Conservation (phyloP, 2,888 invertebrate species). For the Acanthosepion pharaonis region DNA sequence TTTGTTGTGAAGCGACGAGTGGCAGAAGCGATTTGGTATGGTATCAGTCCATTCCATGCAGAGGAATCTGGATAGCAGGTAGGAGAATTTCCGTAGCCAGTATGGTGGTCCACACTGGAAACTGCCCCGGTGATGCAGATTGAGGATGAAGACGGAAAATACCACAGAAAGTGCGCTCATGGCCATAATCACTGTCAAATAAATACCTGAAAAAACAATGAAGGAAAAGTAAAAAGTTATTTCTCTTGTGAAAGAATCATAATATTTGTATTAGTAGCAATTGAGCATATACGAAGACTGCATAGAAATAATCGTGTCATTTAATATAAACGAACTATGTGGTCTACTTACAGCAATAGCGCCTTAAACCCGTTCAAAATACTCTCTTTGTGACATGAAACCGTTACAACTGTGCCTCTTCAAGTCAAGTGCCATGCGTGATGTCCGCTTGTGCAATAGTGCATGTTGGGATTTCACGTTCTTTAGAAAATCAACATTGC, state of each 20-base stretch:
- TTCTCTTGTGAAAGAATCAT: not conserved
- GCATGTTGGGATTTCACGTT: no score
- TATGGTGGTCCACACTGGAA: conserved; percentile 67
- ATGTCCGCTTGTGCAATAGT: no score
- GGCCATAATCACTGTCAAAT: conserved; percentile 75
- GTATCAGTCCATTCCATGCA: conserved; percentile 55
- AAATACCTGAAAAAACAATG: conserved; percentile 69
- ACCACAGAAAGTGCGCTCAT: conserved; percentile 75
- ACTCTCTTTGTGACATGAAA: no score
- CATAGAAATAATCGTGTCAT: no score
- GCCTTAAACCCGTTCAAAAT: no score
- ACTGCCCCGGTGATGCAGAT: conserved; percentile 73
- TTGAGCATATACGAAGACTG: no score
- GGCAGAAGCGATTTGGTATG: conserved; percentile 36
- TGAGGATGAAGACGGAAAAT: conserved; percentile 75
- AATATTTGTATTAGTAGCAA: not conserved
- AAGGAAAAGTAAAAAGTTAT: not conserved
- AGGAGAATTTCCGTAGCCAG: conserved; percentile 66
- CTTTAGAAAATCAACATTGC: no score
- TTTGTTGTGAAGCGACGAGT: conserved; percentile 41
- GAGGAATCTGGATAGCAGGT: conserved; percentile 56
- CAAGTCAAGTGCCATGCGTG: no score
- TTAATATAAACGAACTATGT: no score
- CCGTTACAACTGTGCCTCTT: no score
- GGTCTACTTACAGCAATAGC: no score